Percentiles rank a stretch among this genome's conserved stretches.
Evolutionary conservation across 2,888 invertebrate species (phyloP).

Genomic region (Caenorhabditis zanzibari): DNA sequence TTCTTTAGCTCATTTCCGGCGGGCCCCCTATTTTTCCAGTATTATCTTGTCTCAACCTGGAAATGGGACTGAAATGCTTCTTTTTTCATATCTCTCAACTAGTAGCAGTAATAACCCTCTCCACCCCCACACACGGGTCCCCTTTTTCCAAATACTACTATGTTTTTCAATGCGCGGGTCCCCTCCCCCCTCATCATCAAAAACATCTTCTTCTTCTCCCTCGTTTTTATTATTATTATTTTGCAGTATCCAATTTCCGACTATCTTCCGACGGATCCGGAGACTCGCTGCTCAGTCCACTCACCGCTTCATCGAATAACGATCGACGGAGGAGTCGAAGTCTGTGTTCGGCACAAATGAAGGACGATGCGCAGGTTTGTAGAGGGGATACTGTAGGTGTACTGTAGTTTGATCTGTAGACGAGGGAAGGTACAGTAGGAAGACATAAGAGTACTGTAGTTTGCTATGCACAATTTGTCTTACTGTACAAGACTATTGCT

Average conservation of each 20-base stretch:
- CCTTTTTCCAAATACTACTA: neutral
- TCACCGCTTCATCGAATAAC: conserved; percentile 42
- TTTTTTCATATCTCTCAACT: conserved; percentile 4
- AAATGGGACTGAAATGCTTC: no score
- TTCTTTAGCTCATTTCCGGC: neutral
- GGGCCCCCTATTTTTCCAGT: neutral
- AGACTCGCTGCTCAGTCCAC: conserved; percentile 60
- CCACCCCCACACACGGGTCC: no score
- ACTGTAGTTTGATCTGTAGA: no score
- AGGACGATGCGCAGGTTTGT: conserved; percentile 77
- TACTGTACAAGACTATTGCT: no score
- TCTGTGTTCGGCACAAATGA: conserved; percentile 79
- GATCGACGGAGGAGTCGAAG: conserved; percentile 77
- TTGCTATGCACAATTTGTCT: no score
- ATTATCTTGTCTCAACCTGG: neutral
- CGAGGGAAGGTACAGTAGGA: no score
- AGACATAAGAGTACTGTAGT: no score
- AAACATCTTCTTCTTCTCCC: neutral
- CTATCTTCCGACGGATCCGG: conserved; percentile 71
- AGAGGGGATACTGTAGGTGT: neutral
- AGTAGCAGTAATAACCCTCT: neutral
- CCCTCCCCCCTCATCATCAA: neutral
- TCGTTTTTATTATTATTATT: neutral
- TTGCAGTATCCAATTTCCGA: conserved; percentile 37
- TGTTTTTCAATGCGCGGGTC: no score